A percentile compares a stretch with the other conserved stretches of the same genome.
Conservation (phyloP, 2,888 invertebrate genomes). For the Terebella lapidaria region DNA sequence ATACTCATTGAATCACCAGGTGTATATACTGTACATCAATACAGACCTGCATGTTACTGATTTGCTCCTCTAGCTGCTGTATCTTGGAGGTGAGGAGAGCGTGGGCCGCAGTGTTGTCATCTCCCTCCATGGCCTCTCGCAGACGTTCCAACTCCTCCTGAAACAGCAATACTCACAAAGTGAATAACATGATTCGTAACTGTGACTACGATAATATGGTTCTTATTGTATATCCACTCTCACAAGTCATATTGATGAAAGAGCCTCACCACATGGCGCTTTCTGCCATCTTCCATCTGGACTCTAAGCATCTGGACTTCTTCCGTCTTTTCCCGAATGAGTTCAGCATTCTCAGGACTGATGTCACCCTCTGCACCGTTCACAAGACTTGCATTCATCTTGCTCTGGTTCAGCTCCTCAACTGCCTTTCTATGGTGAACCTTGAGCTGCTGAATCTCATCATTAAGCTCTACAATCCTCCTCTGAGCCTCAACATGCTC, state of each 20-base stretch:
- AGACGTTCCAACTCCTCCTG: conserved; percentile 1
- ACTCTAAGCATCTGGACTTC: conserved; percentile 2
- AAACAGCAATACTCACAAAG: not conserved
- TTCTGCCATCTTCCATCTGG: conserved; percentile 16
- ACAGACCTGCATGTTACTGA: conserved; percentile 24
- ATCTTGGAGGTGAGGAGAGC: conserved; percentile 11
- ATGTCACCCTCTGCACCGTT: too few species aligned
- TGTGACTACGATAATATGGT: too few species aligned
- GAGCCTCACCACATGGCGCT: conserved; percentile 11
- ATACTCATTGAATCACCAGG: not conserved
- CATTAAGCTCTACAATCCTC: not conserved
- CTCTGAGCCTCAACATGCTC: not conserved
- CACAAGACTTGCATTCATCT: too few species aligned
- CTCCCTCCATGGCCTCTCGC: not conserved
- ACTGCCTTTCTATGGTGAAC: not conserved
- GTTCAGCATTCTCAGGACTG: not conserved
- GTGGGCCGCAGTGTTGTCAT: conserved; percentile 6
- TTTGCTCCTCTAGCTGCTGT: conserved; percentile 18
- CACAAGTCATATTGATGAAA: not conserved
- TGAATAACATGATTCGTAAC: not conserved
- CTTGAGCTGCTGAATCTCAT: not conserved
- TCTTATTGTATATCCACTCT: too few species aligned
- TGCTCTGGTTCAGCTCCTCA: not conserved
- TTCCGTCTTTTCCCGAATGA: not conserved
- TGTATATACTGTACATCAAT: not conserved